Base-by-base conservation (phyloP, 92 coral and sea anemone genomes). In the Actinernus sp. region DNA sequence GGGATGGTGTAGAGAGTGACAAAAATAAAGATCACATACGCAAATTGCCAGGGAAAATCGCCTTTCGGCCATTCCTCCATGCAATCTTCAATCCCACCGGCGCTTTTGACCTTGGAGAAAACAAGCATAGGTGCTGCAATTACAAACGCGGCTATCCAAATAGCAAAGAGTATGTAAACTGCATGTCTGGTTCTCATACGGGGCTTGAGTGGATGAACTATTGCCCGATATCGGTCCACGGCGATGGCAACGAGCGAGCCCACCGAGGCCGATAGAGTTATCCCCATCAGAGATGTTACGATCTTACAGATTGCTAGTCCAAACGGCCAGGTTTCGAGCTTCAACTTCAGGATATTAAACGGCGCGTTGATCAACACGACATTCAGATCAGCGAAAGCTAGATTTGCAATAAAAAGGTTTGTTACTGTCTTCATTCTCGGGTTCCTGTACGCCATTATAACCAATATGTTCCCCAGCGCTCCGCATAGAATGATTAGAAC, bases 371-470 rank as follows among this genome's bases (percentile, higher is more conserved):
- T 81, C n/a, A 87, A 67, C 0, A 68, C 61, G 3, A 90, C 97
- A 10, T 75, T 83, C 31, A 90, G 71, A 37, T 90, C 97, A 8
- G 97, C 97, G 38, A 90, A 89, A 1, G 89, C 97, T 38, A 90
- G 63, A 29, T 90, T 90, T 37, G 97, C 97, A 29, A 90, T 90
- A 34, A 81, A 90, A 9, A 90, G 79, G 52, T 90, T 90, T 32
- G 97, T 90, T 11, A 87, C 97, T 10, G 93, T 86, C 48, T 88
- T 89, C 97, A 90, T 90, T 18, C 87, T 71, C 2, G 93, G 97
- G 33, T 81, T 90, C 37, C 89, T 61, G 64, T 81, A 90, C 17
- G 97, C 97, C 20, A 90, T 58, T 29, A 87, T 66, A 11, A 90
- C 97, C 53, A 90, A 68, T 10, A 70, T 44, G 32, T 90, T 90